Conservation (phyloP, 2,888 invertebrate genomes). For the Beris morrisii region DNA sequence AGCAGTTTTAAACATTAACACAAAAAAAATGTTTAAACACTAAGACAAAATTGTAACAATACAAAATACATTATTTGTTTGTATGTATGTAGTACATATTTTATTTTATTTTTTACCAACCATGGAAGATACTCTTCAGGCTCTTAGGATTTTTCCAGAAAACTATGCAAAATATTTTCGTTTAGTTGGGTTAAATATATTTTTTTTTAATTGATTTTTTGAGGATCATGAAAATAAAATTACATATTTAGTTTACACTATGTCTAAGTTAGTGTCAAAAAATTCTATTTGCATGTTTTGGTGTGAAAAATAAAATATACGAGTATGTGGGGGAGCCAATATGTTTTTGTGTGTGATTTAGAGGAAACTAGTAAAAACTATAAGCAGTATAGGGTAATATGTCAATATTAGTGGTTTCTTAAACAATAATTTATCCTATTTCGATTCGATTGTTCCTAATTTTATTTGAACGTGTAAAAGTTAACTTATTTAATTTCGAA, state of each 20-base stretch:
- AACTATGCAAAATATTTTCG: constrained; percentile 65
- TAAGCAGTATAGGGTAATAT: too few species aligned
- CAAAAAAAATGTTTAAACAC: constrained; percentile 20
- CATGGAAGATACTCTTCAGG: constrained; percentile 78
- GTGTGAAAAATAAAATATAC: too few species aligned
- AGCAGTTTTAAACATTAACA: constrained; percentile 34
- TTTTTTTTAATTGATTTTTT: constrained; percentile 6
- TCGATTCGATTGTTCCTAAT: too few species aligned
- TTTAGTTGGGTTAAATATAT: constrained; percentile 37
- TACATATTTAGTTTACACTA: constrained; percentile 4
- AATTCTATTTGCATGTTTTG: too few species aligned
- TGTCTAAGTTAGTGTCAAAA: too few species aligned
- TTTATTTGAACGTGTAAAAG: too few species aligned
- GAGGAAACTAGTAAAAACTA: too few species aligned
- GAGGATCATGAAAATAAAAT: constrained; percentile 1
- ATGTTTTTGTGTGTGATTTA: too few species aligned
- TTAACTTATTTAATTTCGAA: too few species aligned
- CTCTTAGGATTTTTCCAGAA: constrained; percentile 75
- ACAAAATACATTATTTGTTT: neutral
- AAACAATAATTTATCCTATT: too few species aligned
- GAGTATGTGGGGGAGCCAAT: too few species aligned
- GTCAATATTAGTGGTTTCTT: too few species aligned
- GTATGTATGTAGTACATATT: constrained; percentile 1
- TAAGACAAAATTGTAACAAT: constrained; percentile 25
- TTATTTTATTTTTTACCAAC: constrained; percentile 63